Evolutionary conservation across 2,113 vertebrate genomes (phyloP).

Genomic region (Pica pica): DNA sequence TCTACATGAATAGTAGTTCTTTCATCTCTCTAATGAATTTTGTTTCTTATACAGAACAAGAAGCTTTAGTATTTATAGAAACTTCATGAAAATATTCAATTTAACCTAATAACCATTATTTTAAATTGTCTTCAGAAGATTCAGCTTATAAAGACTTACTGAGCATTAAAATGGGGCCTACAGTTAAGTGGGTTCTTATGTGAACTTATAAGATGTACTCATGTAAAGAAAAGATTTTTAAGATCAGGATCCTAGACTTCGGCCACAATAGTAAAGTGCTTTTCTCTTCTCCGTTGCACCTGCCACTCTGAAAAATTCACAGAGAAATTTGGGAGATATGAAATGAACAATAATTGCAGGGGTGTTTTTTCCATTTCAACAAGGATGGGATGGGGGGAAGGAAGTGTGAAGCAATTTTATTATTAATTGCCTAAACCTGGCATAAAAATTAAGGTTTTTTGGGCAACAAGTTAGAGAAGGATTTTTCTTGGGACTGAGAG

Average conservation of each 20-base stretch:
- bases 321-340: not conserved
- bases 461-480: not conserved
- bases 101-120: not conserved
- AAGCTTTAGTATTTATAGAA: not conserved
- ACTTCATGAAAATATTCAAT: not conserved
- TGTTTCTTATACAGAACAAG: not conserved
- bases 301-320: not conserved
- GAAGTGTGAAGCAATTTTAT: not conserved
- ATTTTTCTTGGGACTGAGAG: not conserved
- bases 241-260: not conserved
- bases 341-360: not conserved
- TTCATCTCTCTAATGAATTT: not conserved
- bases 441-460: not conserved
- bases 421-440: not conserved
- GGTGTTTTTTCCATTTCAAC: not conserved
- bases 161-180: not conserved
- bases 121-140: not conserved
- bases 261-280: not conserved
- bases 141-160: not conserved
- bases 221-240: not conserved
- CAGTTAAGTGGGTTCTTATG: not conserved
- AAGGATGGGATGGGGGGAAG: accelerated
- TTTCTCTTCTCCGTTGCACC: not conserved
- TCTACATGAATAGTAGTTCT: not conserved
- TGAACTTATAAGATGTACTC: not conserved